Evolutionary conservation across 2,888 invertebrate species (phyloP), one percentile per base, ranked within the genome.

Genomic region (Ectobius pallidus): DNA sequence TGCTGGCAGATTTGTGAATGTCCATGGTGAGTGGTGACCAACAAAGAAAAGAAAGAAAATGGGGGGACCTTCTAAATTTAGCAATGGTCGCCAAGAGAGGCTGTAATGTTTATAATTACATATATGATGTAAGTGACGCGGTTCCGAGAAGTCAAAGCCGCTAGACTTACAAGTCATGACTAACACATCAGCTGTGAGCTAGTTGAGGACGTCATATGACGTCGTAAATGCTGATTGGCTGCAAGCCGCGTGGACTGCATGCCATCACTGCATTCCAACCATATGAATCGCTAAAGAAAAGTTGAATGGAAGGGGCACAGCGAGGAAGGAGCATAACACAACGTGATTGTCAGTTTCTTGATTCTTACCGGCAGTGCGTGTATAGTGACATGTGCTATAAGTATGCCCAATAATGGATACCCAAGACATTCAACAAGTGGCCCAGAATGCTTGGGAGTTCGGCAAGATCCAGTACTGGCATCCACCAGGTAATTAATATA

Each of bases 391-490:
- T 58, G 58, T 58, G 58, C 58, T 58, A n/a, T 30, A 58, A 25
- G 58, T n/a, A 58, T 25, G n/a, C n/a, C n/a, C 58, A 58, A 58
- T 16, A 30, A 58, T 58, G 58, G 58, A 58, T 9, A n/a, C 58
- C 58, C 14, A 30, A 58, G 22, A n/a, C n/a, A n/a, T n/a, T n/a
- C 55, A 55, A 55, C 69, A 52, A 69, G 76, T 46, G 9, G 58
- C 75, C 72, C 72, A 74, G 9, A 79, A 80, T 69, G 79, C 78
- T 72, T 81, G 79, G 79, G 79, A 75, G 70, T 82, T 81, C 80
- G 81, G 80, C 34, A 81, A 80, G 76, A 83, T 82, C 76, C 81
- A 82, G 75, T 81, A 82, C 76, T 82, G 82, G 82, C 78, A 79
- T 75, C 82, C 82, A 63, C 81, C 82, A 82, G 82, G 82, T 83